phyloP scores from a whole-genome alignment of 2,888 invertebrate species.

The Lithophane semibrunnea region DNA sequence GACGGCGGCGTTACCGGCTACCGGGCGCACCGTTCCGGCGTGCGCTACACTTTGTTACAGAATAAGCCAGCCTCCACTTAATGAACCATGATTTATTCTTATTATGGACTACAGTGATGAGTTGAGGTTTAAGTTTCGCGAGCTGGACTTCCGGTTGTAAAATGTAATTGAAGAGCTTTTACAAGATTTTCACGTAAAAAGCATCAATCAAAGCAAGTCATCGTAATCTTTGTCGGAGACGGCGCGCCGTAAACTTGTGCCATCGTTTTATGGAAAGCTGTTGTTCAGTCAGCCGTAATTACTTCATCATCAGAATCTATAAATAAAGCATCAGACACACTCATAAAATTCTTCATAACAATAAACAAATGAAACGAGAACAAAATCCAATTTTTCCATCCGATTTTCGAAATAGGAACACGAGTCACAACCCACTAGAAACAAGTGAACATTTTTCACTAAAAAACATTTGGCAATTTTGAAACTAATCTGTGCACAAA shows the following conservation, averaged over 20 bases:
- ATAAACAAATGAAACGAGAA: background rate
- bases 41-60: conserved; percentile 57
- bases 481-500: conserved; percentile 65
- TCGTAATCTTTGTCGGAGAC: background rate
- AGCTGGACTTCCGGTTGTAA: background rate
- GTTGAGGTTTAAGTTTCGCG: background rate
- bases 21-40: conserved; percentile 41
- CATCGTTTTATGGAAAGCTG: conserved; percentile 2
- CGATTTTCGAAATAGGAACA: background rate
- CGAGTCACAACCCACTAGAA: conserved; percentile 23
- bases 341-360: background rate
- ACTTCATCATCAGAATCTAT: background rate
- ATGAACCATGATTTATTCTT: conserved; percentile 45
- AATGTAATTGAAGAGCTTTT: background rate
- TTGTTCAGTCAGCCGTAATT: background rate
- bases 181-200: background rate
- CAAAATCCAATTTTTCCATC: background rate
- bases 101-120: conserved; percentile 30
- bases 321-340: background rate
- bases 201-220: background rate
- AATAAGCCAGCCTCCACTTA: conserved; percentile 51
- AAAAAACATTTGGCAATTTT: conserved; percentile 63
- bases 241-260: background rate
- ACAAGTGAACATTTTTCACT: conserved; percentile 45
- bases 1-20: conserved; percentile 58